Percentiles rank a stretch among this genome's conserved stretches.
Conservation (phyloP, 37 sponge, comb jelly and placozoan genomes). For the Oopsacas minuta region DNA sequence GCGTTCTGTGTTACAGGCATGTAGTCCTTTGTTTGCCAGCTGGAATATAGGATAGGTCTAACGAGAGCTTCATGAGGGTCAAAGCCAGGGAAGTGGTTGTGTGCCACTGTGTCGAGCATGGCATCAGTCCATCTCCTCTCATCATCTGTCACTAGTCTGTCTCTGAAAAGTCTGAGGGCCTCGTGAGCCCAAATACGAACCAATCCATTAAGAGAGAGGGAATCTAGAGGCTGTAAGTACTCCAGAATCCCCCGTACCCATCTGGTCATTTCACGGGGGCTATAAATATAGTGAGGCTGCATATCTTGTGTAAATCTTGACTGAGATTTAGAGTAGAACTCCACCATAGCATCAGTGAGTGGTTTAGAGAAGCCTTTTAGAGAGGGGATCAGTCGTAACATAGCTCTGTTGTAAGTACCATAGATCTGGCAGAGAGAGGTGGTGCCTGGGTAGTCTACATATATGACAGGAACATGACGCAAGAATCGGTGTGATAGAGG, state of each 20-base stretch:
- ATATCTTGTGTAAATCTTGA: constrained; percentile 92
- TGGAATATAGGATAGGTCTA: constrained; percentile 86
- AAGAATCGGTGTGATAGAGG: constrained; percentile 89
- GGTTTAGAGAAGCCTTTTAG: constrained; percentile 77
- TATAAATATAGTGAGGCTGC: constrained; percentile 99
- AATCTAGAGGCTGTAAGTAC: constrained; percentile 74
- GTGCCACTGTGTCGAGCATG: constrained; percentile 63
- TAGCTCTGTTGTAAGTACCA: constrained; percentile 94
- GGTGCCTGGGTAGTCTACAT: constrained; percentile 92
- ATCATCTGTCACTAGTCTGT: constrained; percentile 73
- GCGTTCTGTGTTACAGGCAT: constrained; percentile 78
- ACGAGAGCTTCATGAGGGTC: constrained; percentile 57
- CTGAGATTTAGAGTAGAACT: constrained; percentile 86
- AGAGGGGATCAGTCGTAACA: constrained; percentile 77
- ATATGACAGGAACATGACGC: constrained; percentile 92
- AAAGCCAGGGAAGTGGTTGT: constrained; percentile 80
- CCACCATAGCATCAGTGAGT: constrained; percentile 96
- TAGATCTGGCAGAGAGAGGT: constrained; percentile 89
- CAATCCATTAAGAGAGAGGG: constrained; percentile 75
- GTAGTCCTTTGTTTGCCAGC: constrained; percentile 93
- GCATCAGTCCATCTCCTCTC: constrained; percentile 92
- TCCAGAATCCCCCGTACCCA: constrained; percentile 95
- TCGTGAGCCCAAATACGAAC: constrained; percentile 97
- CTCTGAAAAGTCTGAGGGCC: constrained; percentile 86
- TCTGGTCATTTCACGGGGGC: constrained; percentile 94